phyloP scores from a whole-genome alignment of 1,140 invertebrate species.

The Galendromus occidentalis region DNA sequence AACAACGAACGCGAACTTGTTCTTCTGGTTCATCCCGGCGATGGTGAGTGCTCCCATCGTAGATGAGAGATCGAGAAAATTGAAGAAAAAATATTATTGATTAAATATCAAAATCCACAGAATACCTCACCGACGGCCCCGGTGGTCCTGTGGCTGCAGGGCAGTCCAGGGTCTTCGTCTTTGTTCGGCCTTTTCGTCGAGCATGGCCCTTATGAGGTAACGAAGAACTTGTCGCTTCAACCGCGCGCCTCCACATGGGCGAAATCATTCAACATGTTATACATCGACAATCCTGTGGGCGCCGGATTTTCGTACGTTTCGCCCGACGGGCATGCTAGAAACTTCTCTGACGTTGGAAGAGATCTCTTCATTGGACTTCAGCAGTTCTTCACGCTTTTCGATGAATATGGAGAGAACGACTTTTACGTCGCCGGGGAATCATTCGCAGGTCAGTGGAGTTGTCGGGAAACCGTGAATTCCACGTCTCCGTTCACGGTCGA shows the following conservation, averaged over 20 bases:
- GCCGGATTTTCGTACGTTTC: constrained; percentile 37
- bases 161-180: constrained; percentile 37
- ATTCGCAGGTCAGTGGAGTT: constrained; percentile 25
- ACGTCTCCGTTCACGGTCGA: no score
- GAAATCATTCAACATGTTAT: constrained; percentile 50
- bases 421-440: constrained; percentile 32
- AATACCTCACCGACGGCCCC: constrained; percentile 31
- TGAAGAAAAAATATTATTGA: constrained; percentile 12
- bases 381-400: constrained; percentile 33
- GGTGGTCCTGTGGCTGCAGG: constrained; percentile 37
- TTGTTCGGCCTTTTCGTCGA: constrained; percentile 32
- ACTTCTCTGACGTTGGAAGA: constrained; percentile 29
- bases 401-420: constrained; percentile 28
- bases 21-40: constrained; percentile 13
- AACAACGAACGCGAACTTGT: constrained; percentile 7
- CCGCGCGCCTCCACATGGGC: constrained; percentile 32
- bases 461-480: neutral
- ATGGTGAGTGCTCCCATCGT: neutral
- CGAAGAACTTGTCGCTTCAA: constrained; percentile 27
- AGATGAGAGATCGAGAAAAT: constrained; percentile 20
- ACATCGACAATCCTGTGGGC: constrained; percentile 35
- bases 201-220: constrained; percentile 33
- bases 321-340: constrained; percentile 30
- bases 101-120: constrained; percentile 13
- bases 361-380: constrained; percentile 32